Evolutionary conservation across 2,797 vertebrate genomes (phyloP), one percentile per base, ranked within the genome.

Genomic region (Trematomus bernacchii): DNA sequence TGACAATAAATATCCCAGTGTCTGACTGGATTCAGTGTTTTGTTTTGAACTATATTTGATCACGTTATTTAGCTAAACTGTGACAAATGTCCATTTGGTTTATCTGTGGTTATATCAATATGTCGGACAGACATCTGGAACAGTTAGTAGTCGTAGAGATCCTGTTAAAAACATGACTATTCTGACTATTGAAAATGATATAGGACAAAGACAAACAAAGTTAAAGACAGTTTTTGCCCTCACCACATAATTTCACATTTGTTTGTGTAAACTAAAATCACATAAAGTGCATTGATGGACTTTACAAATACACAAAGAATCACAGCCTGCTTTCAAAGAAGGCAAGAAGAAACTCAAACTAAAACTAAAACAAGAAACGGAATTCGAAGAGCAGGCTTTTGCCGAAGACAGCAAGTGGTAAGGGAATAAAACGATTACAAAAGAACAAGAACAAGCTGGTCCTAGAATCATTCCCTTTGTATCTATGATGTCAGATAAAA

Each of bases 201-300:
- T 47, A 21, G 15, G 33, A 50, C 64, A 40, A 40, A 63, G 19
- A 66, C 58, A 67, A 72, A 21, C 18, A 13, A 0, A 52, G 50
- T 6, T 16, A 44, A 61, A 75, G 53, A n/a, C 65, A 76, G 10
- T 40, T 66, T 66, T 61, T 66, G 12, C 37, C 53, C 48, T 10
- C 40, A 23, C 54, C 10, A 30, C 10, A 42, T 16, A 0, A 69
- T 19, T 57, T 53, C n/a, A 66, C 10, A 50, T 66, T 9, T 8
- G 43, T 71, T 60, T 57, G 33, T 37, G 9, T 66, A 18, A 37
- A 14, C 42, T 21, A 18, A 66, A 44, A 54, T 47, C 9, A 47
- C 66, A 62, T 33, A 12, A 40, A 70, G 19, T 8, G 4, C 16
- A 13, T 46, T 46, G 54, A 7, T 1, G 0, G 50, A 60, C 3